Evolutionary conservation across 2,113 vertebrate species (phyloP).

Genomic region (Pristiophorus japonicus): DNA sequence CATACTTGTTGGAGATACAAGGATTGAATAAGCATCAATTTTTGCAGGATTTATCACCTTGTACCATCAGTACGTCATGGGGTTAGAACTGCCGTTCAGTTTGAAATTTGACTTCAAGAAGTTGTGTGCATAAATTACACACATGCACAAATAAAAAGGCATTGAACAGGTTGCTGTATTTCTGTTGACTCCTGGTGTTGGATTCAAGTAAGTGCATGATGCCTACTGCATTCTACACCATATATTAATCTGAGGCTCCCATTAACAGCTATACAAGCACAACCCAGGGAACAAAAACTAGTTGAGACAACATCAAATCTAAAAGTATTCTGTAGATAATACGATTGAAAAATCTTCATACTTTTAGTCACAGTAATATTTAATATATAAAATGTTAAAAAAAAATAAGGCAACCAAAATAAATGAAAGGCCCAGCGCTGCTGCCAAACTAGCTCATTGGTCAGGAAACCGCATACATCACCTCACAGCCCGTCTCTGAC

Average conservation of each 20-base stretch:
- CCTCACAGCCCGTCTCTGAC: neutral
- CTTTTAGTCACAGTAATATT: conserved; percentile 7
- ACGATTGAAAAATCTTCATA: neutral
- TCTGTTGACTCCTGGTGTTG: neutral
- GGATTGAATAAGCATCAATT: neutral
- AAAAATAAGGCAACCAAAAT: conserved; percentile 27
- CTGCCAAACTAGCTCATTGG: neutral
- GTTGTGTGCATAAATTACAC: neutral
- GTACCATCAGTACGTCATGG: neutral
- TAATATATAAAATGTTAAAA: conserved; percentile 10
- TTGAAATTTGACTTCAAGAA: neutral
- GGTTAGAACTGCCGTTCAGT: neutral
- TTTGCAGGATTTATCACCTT: neutral
- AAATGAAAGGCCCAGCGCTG: conserved; percentile 5
- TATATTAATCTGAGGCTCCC: neutral
- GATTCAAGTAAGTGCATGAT: neutral
- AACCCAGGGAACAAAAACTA: neutral
- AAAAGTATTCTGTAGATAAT: neutral
- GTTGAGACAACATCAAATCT: conserved; percentile 9
- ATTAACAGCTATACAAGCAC: conserved; percentile 5
- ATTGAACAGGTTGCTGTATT: neutral
- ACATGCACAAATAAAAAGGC: neutral
- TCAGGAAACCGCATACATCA: neutral
- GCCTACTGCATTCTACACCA: neutral
- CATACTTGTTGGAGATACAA: neutral